Base-by-base conservation (phyloP, 2,888 invertebrate species). In the Ectemnius cavifrons region DNA sequence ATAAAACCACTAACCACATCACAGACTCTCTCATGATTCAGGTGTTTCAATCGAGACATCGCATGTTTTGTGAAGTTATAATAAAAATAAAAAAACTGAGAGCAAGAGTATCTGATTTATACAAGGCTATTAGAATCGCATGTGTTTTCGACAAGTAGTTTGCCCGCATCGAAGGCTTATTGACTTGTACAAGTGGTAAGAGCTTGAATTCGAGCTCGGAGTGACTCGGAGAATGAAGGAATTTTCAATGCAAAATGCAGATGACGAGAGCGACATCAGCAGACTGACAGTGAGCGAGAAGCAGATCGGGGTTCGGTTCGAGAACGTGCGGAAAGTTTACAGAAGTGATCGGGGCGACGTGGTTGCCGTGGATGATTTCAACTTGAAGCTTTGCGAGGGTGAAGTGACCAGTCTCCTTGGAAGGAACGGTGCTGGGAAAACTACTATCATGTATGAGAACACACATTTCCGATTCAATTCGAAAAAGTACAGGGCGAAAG, bases 371-470 rank as follows among this genome's bases (percentile, higher is more conserved):
- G 94, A 94, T 77, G 93, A 95, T 81, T 94, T 98, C 14, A 95
- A 93, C 18, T 89, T 98, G 11, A 95, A 96, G 79, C 95, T 98
- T 80, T 95, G 95, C 71, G 94, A 95, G 86, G 95, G 95, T 47
- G 96, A 97, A 89, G 96, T 98, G 61, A 97, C 97, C 0, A 95
- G 97, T 14, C 93, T 98, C 77, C 91, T 98, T 23, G 97, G 97
- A 0, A 95, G 97, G 81, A 98, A 98, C 84, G 97, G 98, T 0
- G 97, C 98, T 0, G 98, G 98, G 11, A 98, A 98, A 91, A 97
- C 97, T 18, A 98, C 98, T 0, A 95, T 97, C 0, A 97, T 97
- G 96, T 97, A 92, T 94, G 95, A 93, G 58, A 52, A 52, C 16
- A 5, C 52, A 16, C 16, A 52, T 52, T 52, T 52, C 52, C 16